Conservation (phyloP, 2,797 vertebrate genomes). For the Pipistrellus kuhlii region DNA sequence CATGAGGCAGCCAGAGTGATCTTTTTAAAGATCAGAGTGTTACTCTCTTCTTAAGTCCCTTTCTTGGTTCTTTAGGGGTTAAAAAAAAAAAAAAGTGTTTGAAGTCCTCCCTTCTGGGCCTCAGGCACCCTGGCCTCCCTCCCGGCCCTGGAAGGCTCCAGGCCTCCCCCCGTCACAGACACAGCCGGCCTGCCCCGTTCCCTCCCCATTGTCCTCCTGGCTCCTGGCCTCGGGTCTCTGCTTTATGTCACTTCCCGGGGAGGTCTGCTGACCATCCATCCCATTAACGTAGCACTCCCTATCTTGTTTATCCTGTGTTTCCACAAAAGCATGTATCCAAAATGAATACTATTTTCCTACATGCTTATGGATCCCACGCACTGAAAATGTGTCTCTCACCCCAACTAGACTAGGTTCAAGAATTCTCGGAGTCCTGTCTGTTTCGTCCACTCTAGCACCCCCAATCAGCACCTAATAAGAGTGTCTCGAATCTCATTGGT, state of each 20-base stretch:
- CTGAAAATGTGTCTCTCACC: neutral
- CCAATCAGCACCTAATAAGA: neutral
- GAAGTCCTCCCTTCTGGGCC: neutral
- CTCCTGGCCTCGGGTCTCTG: neutral
- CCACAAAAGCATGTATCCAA: neutral
- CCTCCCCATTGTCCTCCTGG: neutral
- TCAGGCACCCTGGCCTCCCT: neutral
- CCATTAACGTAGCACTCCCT: too few relatives aligned
- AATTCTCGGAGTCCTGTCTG: neutral
- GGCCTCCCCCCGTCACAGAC: neutral
- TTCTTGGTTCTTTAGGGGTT: neutral
- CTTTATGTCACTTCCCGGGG: neutral
- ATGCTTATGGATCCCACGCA: neutral
- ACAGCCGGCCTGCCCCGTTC: rapidly evolving
- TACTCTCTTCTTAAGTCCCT: neutral
- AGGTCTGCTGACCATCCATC: neutral
- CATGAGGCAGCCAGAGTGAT: neutral
- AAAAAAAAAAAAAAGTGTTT: neutral
- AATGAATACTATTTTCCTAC: neutral
- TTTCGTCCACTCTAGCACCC: neutral
- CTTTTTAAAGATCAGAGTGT: neutral
- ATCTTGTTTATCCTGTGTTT: neutral
- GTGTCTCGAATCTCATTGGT: neutral
- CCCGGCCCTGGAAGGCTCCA: neutral
- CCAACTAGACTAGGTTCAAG: neutral